Conservation (phyloP, 2,797 vertebrate genomes). For the Pelochelys cantorii region DNA sequence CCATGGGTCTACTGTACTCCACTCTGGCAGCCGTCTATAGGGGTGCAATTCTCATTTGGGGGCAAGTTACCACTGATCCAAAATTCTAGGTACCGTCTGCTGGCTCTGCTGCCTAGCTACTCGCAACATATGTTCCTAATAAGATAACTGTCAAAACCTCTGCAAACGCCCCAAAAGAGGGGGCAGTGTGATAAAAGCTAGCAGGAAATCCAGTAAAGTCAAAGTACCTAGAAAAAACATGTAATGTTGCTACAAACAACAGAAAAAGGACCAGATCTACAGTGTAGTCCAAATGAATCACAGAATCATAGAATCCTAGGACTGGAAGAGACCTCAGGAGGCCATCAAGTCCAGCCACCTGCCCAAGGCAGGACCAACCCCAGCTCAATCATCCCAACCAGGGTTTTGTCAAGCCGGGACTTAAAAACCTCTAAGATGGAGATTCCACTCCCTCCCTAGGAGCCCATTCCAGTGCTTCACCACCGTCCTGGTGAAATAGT, state of each 20-base stretch:
- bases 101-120: not conserved
- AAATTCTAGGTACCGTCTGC: not conserved
- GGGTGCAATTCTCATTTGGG: accelerated
- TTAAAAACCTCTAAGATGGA: too few relatives aligned
- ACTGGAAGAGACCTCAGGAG: too few relatives aligned
- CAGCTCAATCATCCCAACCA: too few relatives aligned
- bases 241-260: not conserved
- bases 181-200: not conserved
- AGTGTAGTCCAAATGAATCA: not conserved
- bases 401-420: too few relatives aligned
- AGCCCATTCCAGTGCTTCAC: too few relatives aligned
- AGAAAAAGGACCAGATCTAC: not conserved
- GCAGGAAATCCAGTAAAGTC: not conserved
- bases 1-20: accelerated
- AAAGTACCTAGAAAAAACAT: not conserved
- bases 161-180: not conserved
- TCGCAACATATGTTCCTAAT: not conserved
- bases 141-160: not conserved
- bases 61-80: not conserved
- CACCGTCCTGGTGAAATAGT: too few relatives aligned
- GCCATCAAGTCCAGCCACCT: too few relatives aligned
- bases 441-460: too few relatives aligned
- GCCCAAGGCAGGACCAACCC: too few relatives aligned
- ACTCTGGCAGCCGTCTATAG: accelerated
- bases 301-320: too few relatives aligned